These are phyloP conservation scores for Muntiacus muntjak DNA, from an alignment of 2,113 vertebrate species.

Conservation along the genomic window DNA sequence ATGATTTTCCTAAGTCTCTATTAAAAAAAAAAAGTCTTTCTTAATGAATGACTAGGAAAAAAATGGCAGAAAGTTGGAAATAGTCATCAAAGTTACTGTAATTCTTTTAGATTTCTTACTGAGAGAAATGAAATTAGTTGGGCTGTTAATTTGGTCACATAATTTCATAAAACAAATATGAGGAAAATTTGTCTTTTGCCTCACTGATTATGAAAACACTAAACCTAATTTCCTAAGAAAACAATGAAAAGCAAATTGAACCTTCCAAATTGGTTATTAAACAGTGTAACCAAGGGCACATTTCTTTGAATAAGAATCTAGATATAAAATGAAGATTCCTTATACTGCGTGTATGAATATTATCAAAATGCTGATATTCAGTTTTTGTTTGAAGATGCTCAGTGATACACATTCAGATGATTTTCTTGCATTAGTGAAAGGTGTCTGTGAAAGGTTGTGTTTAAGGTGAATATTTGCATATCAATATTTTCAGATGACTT, in stretches of 20 bases:
- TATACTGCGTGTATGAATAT: background rate
- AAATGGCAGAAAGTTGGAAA: slow-evolving; percentile 41
- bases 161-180: slow-evolving; percentile 75
- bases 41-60: slow-evolving; percentile 31
- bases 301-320: background rate
- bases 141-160: slow-evolving; percentile 64
- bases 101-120: slow-evolving; percentile 71
- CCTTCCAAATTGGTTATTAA: slow-evolving; percentile 68
- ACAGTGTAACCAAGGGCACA: slow-evolving; percentile 15
- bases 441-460: background rate
- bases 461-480: slow-evolving; percentile 58
- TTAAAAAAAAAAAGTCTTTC: background rate
- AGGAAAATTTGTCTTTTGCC: slow-evolving; percentile 40
- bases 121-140: slow-evolving; percentile 68
- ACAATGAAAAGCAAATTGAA: slow-evolving; percentile 72
- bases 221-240: slow-evolving; percentile 70
- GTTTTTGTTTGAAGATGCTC: slow-evolving; percentile 36
- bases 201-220: slow-evolving; percentile 66
- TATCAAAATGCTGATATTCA: slow-evolving; percentile 28
- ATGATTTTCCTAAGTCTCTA: background rate
- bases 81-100: slow-evolving; percentile 68
- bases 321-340: background rate
- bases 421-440: background rate
- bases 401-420: background rate
- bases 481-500: background rate